Percentiles rank a stretch among this genome's conserved stretches.
phyloP scores from a whole-genome alignment of 2,888 invertebrate species.

The Catocala sponsa region DNA sequence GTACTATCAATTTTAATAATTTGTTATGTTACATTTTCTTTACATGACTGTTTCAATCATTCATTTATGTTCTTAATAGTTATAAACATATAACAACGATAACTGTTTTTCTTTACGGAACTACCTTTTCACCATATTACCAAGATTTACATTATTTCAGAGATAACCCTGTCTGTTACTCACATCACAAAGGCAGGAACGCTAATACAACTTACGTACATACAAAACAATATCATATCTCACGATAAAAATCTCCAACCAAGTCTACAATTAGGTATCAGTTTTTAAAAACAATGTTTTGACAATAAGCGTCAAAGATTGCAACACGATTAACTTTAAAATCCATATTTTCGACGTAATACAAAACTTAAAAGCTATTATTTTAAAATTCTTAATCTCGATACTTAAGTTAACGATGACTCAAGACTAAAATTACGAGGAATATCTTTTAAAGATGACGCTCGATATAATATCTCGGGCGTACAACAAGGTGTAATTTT shows the following conservation, averaged over 20 bases:
- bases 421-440: slow-evolving; percentile 37
- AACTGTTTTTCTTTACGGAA: too few species aligned
- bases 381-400: slow-evolving; percentile 33
- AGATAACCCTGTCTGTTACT: slow-evolving; percentile 4
- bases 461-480: slow-evolving; percentile 27
- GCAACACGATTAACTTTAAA: slow-evolving; percentile 20
- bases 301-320: slow-evolving; percentile 3
- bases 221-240: background rate
- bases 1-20: too few species aligned
- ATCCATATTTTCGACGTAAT: slow-evolving; percentile 26
- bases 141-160: too few species aligned
- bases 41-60: too few species aligned
- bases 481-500: slow-evolving; percentile 48
- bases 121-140: too few species aligned
- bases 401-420: slow-evolving; percentile 45
- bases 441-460: slow-evolving; percentile 38
- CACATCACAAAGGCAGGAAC: too few species aligned
- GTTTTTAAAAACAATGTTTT: slow-evolving; percentile 1
- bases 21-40: slow-evolving; percentile 21
- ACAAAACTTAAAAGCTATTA: slow-evolving; percentile 30
- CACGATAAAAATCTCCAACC: background rate
- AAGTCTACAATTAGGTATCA: background rate
- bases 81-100: too few species aligned
- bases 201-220: background rate
- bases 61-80: too few species aligned